Base-by-base conservation (phyloP, 1,140 invertebrate genomes). In the Cydia pomonella region DNA sequence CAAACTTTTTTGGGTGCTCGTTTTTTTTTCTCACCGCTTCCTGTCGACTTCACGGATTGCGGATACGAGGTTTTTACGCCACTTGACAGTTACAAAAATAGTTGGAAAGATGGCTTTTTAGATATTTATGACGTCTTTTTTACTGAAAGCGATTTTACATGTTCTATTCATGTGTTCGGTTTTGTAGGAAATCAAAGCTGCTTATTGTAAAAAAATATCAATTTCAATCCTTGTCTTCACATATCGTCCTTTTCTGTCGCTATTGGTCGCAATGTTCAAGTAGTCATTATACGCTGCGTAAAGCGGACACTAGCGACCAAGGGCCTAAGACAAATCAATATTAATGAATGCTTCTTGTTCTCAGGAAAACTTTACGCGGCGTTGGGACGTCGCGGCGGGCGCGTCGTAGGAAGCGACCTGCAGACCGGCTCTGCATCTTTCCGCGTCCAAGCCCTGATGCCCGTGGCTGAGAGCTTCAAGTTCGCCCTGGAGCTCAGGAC, bases 381-480 rank as follows among this genome's bases (percentile, higher is more conserved):
- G 3, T 95, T 99, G 79, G 96, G 96, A 3, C 96, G 96, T 77
- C 94, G 98, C 53, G 96, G 98, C 84, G 99, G 99, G 4, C 96
- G 97, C 64, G 95, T 99, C 4, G 87, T 99, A 1, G 95, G 96
- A 41, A 97, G 98, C 69, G 98, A 99, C 82, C 95, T 98, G 91
- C 96, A 96, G 73, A 96, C 98, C 84, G 97, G 97, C 64, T 96
- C 96, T 33, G 96, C 97, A 44, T 96, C 96, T 66, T 99, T 99
- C 93, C 95, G 96, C 72, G 97, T 99, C 3, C 95, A 95, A 64
- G 98, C 98, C 1, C 95, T 96, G 73, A 93, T 99, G 77, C 99
- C 99, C 0, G 98, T 99, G 27, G 96, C 98, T 10, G 99, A 99
- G 93, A 99, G 98, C 91, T 99, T 99, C 93, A 96, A 97, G 75